Conservation (phyloP, 2,888 invertebrate genomes). For the Epinotia brunnichana region DNA sequence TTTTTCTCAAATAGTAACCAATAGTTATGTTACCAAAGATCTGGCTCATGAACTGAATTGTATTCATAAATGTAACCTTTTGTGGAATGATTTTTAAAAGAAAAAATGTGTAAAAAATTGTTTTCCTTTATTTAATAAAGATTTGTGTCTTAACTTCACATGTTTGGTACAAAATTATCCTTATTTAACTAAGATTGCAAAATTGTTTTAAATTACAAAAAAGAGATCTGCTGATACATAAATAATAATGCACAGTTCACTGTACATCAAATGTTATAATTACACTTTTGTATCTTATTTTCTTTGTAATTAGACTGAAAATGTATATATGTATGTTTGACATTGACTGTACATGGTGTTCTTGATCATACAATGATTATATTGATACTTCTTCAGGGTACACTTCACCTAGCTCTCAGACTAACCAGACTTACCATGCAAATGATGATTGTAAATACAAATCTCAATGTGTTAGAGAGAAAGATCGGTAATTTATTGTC, state of each 20-base stretch:
- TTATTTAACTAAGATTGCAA: conserved; percentile 2
- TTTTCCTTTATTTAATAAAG: conserved; percentile 5
- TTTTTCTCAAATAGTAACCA: conserved; percentile 42
- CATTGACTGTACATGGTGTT: neutral
- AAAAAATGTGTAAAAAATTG: neutral
- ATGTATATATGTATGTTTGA: neutral
- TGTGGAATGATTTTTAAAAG: neutral
- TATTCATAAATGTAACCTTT: neutral
- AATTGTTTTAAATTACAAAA: neutral
- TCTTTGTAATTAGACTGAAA: neutral
- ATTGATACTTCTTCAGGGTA: neutral
- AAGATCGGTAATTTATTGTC: too few species aligned
- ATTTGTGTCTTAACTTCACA: neutral
- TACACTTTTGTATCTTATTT: neutral
- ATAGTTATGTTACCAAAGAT: conserved; percentile 37
- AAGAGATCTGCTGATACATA: conserved; percentile 14
- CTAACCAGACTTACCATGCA: too few species aligned
- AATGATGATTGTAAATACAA: too few species aligned
- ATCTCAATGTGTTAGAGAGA: too few species aligned
- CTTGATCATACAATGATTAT: neutral
- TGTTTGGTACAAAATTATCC: conserved; percentile 17
- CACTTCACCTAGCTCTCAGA: neutral
- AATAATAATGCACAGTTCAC: neutral
- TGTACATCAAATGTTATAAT: neutral
- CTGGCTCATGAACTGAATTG: conserved; percentile 7